Base-by-base conservation (phyloP, 2,797 vertebrate species). In the Labroides dimidiatus region DNA sequence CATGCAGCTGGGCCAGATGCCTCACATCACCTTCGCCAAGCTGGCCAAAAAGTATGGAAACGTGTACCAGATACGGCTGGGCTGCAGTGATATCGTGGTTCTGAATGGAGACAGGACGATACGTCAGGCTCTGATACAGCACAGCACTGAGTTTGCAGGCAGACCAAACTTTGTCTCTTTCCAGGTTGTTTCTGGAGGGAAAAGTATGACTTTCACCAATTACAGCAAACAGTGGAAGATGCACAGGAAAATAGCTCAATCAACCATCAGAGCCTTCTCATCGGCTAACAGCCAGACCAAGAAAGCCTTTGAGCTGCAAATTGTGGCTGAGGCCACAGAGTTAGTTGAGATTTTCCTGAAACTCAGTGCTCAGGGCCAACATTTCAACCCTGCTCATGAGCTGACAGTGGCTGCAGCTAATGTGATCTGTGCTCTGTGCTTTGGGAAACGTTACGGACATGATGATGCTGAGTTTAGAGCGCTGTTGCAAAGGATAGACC, bases 1-100 rank as follows among this genome's bases (percentile, higher is more conserved):
- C 65, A 92, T 96, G 94, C 95, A 96, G 84, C 91, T 97, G 74
- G 95, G 95, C 42, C 93, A 92, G 69, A 92, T 95, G 93, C 96
- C 95, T 8, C 95, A 96, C 84, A 89, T 94, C 75, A 92, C 94
- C 4, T 94, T 97, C 12, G 72, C 88, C 47, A 91, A 52, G 41
- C 73, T 96, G 43, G 93, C 94, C 0, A 87, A 90, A 50, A 95
- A 92, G 51, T 97, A 96, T 6, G 95, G 96, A 10, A 87, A 93
- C 21, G 83, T 97, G 62, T 96, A 95, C 82, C 94, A 96, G 92
- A 95, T 97, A 57, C 87, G 89, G 3, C 90, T 97, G 41, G 95
- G 96, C 12, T 53, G 67, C 59, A 95, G 86, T 10, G 86, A 93
- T 13, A 80, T 96, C 0, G 94, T 96, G 85, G 96, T 97, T 44